Percentiles rank a stretch among this genome's conserved stretches.
phyloP scores from a whole-genome alignment of 2,888 invertebrate genomes.

The Fragum whitleyi region DNA sequence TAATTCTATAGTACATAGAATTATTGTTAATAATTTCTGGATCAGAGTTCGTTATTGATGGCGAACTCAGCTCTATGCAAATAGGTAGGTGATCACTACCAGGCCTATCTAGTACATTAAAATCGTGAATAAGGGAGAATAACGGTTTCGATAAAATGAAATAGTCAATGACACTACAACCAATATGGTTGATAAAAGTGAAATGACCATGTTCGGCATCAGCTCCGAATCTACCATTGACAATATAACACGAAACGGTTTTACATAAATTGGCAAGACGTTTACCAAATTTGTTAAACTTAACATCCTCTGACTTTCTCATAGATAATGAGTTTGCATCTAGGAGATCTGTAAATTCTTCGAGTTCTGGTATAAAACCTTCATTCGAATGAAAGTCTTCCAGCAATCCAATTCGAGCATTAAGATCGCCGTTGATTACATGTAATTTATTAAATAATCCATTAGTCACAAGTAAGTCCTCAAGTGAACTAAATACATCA shows the following conservation, averaged over 20 bases:
- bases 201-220: not conserved
- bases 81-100: not conserved
- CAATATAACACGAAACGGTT: not conserved
- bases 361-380: not conserved
- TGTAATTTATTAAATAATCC: not conserved
- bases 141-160: not conserved
- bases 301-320: not conserved
- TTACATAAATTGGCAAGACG: slow-evolving; percentile 1
- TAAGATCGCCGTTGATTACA: not conserved
- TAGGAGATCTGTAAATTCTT: not conserved
- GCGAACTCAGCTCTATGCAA: not conserved
- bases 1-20: too few relatives aligned
- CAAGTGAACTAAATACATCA: not conserved
- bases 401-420: not conserved
- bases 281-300: not conserved
- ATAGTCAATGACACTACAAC: slow-evolving; percentile 21
- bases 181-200: not conserved
- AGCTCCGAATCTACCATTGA: not conserved
- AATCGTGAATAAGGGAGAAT: not conserved
- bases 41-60: not conserved
- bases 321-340: too few relatives aligned
- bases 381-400: not conserved
- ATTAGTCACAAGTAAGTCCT: not conserved
- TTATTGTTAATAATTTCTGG: too few relatives aligned
- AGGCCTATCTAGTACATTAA: not conserved